These are phyloP conservation scores for Heterodera schachtii DNA, from an alignment of 1,140 invertebrate species.

Conservation along the genomic window DNA sequence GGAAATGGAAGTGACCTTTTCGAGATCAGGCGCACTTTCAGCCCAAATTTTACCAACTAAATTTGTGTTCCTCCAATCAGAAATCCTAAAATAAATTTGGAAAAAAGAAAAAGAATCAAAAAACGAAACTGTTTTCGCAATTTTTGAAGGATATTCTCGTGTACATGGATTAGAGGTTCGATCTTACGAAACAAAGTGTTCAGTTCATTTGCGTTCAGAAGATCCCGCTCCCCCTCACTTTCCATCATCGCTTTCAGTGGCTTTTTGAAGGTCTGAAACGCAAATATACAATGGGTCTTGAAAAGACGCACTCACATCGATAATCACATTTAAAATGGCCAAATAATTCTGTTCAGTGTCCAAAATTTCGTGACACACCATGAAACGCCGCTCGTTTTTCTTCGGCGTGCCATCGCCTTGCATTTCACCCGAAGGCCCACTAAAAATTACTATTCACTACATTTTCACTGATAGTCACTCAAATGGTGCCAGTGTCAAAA, in stretches of 20 bases:
- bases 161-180: slow-evolving; percentile 35
- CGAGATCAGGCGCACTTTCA: slow-evolving; percentile 28
- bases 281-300: not conserved
- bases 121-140: slow-evolving; percentile 5
- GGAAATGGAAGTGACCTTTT: not conserved
- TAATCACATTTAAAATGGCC: slow-evolving; percentile 28
- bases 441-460: not conserved
- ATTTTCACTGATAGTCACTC: not conserved
- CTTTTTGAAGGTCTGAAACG: slow-evolving; percentile 42
- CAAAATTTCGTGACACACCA: slow-evolving; percentile 43
- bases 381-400: slow-evolving; percentile 39
- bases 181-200: slow-evolving; percentile 38
- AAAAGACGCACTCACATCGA: slow-evolving; percentile 24
- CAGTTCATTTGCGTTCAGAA: slow-evolving; percentile 40
- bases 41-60: slow-evolving; percentile 44
- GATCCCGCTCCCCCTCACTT: slow-evolving; percentile 9
- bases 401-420: slow-evolving; percentile 35
- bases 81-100: slow-evolving; percentile 4
- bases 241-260: slow-evolving; percentile 31
- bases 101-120: not conserved
- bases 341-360: slow-evolving; percentile 48
- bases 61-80: slow-evolving; percentile 22
- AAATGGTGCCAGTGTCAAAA: not conserved
- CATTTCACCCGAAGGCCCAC: slow-evolving; percentile 14
- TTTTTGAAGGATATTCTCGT: slow-evolving; percentile 30